Evolutionary conservation across 2,888 invertebrate species (phyloP), one percentile per base, ranked within the genome.

Genomic region (Metellina segmentata): DNA sequence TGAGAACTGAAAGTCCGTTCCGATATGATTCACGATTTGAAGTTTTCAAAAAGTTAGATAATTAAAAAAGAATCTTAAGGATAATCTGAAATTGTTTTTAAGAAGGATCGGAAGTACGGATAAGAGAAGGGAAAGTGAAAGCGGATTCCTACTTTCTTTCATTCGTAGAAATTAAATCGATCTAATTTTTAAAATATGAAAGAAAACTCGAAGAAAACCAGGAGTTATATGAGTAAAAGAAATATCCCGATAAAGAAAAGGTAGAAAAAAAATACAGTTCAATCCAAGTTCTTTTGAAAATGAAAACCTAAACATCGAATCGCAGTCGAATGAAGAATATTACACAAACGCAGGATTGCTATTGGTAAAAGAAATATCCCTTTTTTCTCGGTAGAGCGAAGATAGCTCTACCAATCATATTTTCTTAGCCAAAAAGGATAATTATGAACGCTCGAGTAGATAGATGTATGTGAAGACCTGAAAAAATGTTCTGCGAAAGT

Each of bases 371-470:
- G 20, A 61, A 13, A 61, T 8, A 85, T 13, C 34, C 7, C 16
- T 75, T 85, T 75, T 49, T 74, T 53, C 19, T 49, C 81, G 4
- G 8, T 49, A 51, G 16, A 48, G n/a, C 20, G 20, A 72, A 61
- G 61, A 78, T 78, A 52, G 52, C 51, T 78, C 51, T 51, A 11
- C 52, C 52, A 87, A 87, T 81, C 72, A 79, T 48, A 52, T 87
- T 71, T 86, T 71, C 71, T 77, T 87, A 52, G 49, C 16, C 19
- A 52, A 72, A 87, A 72, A 87, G 34, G 71, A 87, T 87, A 81
- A 87, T 81, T 87, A 87, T 87, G 72, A 87, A 81, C 53, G 79
- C 48, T 72, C 77, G 71, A 51, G 48, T 77, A 51, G 53, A 79
- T 81, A 53, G 48, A 19, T 75, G 71, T 82, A 8, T 16, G 61